These are phyloP conservation scores for Aplodontia rufa DNA, from an alignment of 2,113 vertebrate species.

Conservation along the genomic window DNA sequence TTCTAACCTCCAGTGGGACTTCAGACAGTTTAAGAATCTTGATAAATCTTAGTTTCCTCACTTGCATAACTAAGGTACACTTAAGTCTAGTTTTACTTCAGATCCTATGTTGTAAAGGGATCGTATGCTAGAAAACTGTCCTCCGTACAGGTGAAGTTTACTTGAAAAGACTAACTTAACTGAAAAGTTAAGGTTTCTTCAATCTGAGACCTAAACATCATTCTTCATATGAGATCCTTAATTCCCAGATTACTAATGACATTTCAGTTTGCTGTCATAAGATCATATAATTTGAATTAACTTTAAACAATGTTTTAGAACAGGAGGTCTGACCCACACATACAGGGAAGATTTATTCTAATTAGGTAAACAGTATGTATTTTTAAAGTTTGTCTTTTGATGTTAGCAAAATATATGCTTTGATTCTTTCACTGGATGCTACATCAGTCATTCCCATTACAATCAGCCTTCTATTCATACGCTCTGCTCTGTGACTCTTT, in stretches of 20 bases:
- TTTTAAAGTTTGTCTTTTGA: neutral
- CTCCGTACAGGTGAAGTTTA: neutral
- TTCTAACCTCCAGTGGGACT: neutral
- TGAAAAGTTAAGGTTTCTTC: neutral
- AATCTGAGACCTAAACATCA: neutral
- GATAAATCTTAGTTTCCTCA: neutral
- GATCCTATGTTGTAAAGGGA: neutral
- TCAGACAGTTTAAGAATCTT: neutral
- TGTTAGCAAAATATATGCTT: slow-evolving; percentile 5
- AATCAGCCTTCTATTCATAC: slow-evolving; percentile 82
- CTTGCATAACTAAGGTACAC: neutral
- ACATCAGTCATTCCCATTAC: slow-evolving; percentile 80
- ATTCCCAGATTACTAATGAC: neutral
- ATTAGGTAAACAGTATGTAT: neutral
- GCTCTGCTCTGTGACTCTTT: slow-evolving; percentile 58
- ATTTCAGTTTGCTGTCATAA: neutral
- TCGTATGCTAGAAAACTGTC: neutral
- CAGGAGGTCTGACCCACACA: neutral
- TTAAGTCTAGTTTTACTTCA: neutral
- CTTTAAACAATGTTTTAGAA: neutral
- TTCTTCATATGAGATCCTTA: neutral
- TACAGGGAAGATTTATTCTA: neutral
- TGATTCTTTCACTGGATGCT: slow-evolving; percentile 46
- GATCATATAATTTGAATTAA: neutral
- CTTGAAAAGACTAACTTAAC: too few species aligned